Conservation (phyloP, 2,113 vertebrate genomes). For the Aphelocoma coerulescens region DNA sequence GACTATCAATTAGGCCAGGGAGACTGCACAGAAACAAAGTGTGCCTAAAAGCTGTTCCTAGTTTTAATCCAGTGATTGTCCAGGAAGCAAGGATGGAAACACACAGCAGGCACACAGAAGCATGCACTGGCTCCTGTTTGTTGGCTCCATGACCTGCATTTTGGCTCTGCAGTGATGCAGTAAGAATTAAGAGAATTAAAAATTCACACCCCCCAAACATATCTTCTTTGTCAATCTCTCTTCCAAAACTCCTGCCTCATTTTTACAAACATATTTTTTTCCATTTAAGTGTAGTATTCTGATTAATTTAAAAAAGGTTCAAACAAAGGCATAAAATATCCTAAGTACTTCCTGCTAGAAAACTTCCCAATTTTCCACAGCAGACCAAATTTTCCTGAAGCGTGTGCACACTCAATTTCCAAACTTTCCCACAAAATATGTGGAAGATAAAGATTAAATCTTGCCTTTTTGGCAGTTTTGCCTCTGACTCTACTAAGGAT, state of each 20-base stretch:
- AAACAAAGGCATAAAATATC: neutral
- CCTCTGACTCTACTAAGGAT: neutral
- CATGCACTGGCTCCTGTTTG: accelerated
- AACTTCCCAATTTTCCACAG: neutral
- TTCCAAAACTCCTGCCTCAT: neutral
- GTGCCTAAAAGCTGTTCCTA: neutral
- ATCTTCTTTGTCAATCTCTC: neutral
- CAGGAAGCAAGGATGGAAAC: neutral
- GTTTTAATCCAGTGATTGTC: neutral
- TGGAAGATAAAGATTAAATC: neutral
- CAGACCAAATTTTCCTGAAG: neutral
- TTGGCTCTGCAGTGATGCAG: neutral
- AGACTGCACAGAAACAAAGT: neutral
- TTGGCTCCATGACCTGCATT: neutral
- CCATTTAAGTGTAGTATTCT: neutral
- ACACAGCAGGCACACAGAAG: neutral
- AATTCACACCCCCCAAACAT: neutral
- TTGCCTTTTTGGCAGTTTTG: neutral
- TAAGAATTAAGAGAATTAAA: neutral
- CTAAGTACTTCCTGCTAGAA: neutral
- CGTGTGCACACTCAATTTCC: neutral
- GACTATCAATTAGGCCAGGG: neutral
- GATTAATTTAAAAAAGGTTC: neutral
- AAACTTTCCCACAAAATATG: neutral
- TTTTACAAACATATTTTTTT: neutral